A percentile compares a stretch with the other conserved stretches of the same genome.
Evolutionary conservation across 1,140 invertebrate species (phyloP).

Genomic region (Sitophilus oryzae): DNA sequence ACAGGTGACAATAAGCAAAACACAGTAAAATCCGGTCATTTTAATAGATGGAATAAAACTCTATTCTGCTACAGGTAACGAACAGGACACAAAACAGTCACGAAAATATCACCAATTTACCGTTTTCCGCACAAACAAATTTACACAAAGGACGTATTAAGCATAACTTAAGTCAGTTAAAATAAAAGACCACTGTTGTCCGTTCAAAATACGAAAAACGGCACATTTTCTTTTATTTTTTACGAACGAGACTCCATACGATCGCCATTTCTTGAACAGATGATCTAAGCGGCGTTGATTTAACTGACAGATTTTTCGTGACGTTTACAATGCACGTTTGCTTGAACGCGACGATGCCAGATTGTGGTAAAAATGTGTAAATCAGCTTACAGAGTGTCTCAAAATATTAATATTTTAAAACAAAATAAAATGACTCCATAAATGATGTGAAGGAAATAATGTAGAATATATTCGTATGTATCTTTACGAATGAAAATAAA

Average conservation of each 20-base stretch:
- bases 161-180: slow-evolving; percentile 6
- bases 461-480: too few relatives aligned
- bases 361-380: neutral
- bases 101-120: slow-evolving; percentile 8
- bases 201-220: neutral
- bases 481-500: too few relatives aligned
- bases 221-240: slow-evolving; percentile 20
- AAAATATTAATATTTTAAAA: neutral
- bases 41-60: neutral
- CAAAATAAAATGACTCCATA: neutral
- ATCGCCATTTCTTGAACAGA: slow-evolving; percentile 13
- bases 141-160: slow-evolving; percentile 4
- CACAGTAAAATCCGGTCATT: slow-evolving; percentile 19
- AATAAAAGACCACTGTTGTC: slow-evolving; percentile 6
- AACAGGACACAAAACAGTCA: slow-evolving; percentile 7
- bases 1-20: slow-evolving; percentile 15
- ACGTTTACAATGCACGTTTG: neutral
- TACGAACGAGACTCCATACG: slow-evolving; percentile 19
- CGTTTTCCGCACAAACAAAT: slow-evolving; percentile 7
- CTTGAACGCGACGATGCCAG: neutral
- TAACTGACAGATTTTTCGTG: neutral
- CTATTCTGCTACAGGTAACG: slow-evolving; percentile 11
- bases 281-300: neutral
- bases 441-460: too few relatives aligned
- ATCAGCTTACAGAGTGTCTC: too few relatives aligned